phyloP scores from a whole-genome alignment of 2,113 vertebrate species.

The Crotalus horridus region DNA sequence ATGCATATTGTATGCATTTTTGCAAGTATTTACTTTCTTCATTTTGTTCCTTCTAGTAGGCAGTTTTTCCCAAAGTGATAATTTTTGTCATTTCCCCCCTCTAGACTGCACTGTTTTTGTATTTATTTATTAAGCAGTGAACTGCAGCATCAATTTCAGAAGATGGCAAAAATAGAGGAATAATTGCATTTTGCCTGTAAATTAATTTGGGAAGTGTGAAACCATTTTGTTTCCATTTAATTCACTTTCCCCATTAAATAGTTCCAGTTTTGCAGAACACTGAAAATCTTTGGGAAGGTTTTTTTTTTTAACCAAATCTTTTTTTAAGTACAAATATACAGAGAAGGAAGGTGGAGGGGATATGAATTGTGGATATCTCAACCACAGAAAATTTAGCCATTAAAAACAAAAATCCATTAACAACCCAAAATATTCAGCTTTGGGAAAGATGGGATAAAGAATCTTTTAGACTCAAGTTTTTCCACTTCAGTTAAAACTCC shows the following conservation, averaged over 20 bases:
- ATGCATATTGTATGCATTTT: not conserved
- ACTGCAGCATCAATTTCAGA: not conserved
- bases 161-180: not conserved
- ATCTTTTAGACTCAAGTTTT: not conserved
- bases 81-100: not conserved
- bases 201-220: not conserved
- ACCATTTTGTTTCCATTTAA: not conserved
- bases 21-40: not conserved
- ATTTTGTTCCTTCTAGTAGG: not conserved
- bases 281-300: not conserved
- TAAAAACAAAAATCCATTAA: not conserved
- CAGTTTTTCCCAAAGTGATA: not conserved
- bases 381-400: too few relatives aligned
- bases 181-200: not conserved
- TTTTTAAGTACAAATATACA: not conserved
- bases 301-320: not conserved
- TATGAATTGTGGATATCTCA: not conserved
- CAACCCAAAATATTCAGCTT: not conserved
- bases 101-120: not conserved
- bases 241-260: not conserved
- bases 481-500: not conserved
- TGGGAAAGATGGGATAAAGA: not conserved
- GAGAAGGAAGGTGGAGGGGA: not conserved
- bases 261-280: not conserved
- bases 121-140: not conserved